Percentiles rank a stretch among this genome's conserved stretches.
Evolutionary conservation across 2,797 vertebrate species (phyloP).

Genomic region (Lepilemur ruficaudatus): DNA sequence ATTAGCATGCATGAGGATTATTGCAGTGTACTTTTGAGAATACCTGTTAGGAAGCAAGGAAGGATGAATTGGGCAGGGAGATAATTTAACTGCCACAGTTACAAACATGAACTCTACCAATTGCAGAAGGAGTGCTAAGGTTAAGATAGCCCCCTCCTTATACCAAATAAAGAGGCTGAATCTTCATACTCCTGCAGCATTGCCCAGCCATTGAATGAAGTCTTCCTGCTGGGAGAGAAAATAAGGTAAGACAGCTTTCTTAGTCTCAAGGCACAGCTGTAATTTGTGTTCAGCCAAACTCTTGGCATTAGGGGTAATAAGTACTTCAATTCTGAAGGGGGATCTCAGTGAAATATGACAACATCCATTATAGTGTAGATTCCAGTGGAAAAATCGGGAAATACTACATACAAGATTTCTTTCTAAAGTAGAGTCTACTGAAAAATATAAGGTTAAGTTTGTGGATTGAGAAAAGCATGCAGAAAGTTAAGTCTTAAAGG

Average conservation of each 20-base stretch:
- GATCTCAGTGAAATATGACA: background rate
- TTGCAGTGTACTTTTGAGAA: background rate
- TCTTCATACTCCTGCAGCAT: background rate
- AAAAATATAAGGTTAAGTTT: background rate
- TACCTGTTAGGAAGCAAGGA: conserved; percentile 10
- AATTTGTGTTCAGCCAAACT: background rate
- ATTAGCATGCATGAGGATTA: background rate
- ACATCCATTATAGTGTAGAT: background rate
- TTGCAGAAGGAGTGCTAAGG: background rate
- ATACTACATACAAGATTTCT: background rate
- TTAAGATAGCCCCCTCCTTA: background rate
- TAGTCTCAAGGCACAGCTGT: background rate
- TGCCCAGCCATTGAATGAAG: background rate
- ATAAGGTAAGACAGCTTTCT: background rate
- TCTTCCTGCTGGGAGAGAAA: background rate
- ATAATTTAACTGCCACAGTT: background rate
- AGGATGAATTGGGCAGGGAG: background rate
- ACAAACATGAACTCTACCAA: background rate
- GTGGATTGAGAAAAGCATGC: background rate
- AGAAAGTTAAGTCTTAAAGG: background rate
- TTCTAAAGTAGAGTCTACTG: background rate
- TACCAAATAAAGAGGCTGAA: background rate
- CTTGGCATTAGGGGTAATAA: background rate
- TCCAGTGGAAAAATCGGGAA: background rate
- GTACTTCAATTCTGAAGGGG: background rate